These are phyloP conservation scores for Hydraecia micacea DNA, from an alignment of 2,888 invertebrate species.

Conservation along the genomic window DNA sequence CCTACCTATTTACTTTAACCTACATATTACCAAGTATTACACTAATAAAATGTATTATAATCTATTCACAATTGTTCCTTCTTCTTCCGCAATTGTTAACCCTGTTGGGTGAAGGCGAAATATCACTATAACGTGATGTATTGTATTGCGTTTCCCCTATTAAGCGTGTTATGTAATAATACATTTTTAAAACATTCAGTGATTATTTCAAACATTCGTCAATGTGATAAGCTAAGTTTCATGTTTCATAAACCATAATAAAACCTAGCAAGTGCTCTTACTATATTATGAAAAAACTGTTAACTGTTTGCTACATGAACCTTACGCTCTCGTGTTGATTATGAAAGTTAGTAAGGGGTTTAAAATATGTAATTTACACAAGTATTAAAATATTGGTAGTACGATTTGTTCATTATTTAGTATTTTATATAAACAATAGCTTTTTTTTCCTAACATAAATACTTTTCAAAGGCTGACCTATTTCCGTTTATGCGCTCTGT, in stretches of 20 bases:
- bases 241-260: not conserved
- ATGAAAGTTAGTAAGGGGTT: constrained; percentile 12
- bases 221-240: too few species aligned
- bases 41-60: constrained; percentile 19
- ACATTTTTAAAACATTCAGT: not conserved
- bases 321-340: not conserved
- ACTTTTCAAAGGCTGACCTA: too few species aligned
- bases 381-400: too few species aligned
- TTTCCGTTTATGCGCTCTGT: too few species aligned
- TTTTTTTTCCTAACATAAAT: too few species aligned
- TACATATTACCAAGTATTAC: constrained; percentile 21
- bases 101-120: constrained; percentile 43
- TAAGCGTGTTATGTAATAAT: constrained; percentile 1
- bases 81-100: constrained; percentile 33
- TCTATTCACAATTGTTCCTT: constrained; percentile 34
- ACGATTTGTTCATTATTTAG: too few species aligned
- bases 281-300: constrained; percentile 6
- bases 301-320: not conserved
- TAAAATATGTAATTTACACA: constrained; percentile 5
- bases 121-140: not conserved
- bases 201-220: too few species aligned
- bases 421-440: too few species aligned
- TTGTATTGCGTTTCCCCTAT: constrained; percentile 17
- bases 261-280: constrained; percentile 18
- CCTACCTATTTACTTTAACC: constrained; percentile 40